Evolutionary conservation across 2,797 vertebrate genomes (phyloP), one percentile per base, ranked within the genome.

Genomic region (Aulostomus chinensis): DNA sequence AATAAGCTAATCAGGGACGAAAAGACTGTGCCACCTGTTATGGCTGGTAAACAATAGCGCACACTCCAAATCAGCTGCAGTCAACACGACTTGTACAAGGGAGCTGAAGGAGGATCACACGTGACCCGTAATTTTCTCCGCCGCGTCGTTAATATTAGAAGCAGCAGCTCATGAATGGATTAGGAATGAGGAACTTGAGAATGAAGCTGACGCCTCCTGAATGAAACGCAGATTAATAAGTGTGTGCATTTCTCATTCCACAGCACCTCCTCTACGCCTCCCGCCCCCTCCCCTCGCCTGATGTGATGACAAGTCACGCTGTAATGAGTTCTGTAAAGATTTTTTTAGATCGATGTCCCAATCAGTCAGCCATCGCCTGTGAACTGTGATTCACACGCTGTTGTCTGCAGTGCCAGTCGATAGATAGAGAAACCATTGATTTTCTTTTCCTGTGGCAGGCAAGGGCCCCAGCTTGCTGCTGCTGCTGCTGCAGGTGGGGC

Each of bases 311-410:
- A 83, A 84, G 83, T 86, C 67, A 73, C 35, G 53, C 76, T 67
- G 80, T 91, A 90, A 92, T 91, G 88, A 90, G 77, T 89, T 90
- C 68, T 73, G 66, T 84, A 91, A 90, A 88, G 91, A 92, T 91
- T 90, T 91, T 83, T 76, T 53, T 26, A 60, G 81, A 91, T 91
- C 86, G 46, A 92, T 91, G 81, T 63, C 71, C 87, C 83, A 85
- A 87, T 89, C 86, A 83, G 83, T 86, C 85, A 81, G 58, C 69
- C 58, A 46, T 79, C 25, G 67, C 73, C 73, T 48, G 61, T 73
- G 65, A 76, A 79, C 80, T 73, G 74, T 90, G 88, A 91, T 85
- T 89, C 87, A 89, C 87, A 64, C 64, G 56, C 76, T 57, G 76
- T 80, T 79, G 82, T 82, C 83, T 68, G 55, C 46, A 46, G 31